Conservation (phyloP, 2,113 vertebrate species). For the Lagopus leucura region DNA sequence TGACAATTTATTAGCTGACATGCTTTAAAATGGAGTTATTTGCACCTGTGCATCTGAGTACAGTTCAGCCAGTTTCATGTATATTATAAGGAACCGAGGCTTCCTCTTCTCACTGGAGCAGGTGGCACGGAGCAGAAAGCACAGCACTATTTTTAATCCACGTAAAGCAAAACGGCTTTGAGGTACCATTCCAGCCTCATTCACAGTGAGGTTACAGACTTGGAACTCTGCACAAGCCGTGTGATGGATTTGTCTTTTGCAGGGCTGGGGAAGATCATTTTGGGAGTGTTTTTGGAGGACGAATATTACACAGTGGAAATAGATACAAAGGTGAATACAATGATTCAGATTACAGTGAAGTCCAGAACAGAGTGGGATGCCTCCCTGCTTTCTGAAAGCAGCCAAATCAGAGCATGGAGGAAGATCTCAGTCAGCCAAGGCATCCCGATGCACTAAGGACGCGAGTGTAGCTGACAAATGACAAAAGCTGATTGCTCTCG, state of each 20-base stretch:
- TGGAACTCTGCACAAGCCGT: background rate
- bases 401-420: background rate
- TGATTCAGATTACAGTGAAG: background rate
- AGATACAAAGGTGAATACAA: background rate
- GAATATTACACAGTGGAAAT: background rate
- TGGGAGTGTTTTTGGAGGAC: background rate
- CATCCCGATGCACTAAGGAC: background rate
- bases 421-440: background rate
- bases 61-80: slow-evolving; percentile 36
- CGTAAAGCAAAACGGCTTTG: background rate
- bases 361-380: background rate
- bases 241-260: background rate
- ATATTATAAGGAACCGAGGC: background rate
- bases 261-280: background rate
- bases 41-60: slow-evolving; percentile 41
- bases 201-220: background rate
- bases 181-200: background rate
- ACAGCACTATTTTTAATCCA: slow-evolving; percentile 23
- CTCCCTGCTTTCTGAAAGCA: background rate
- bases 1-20: background rate
- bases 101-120: slow-evolving; percentile 69
- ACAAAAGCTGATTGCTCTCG: background rate
- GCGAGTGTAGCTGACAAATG: background rate
- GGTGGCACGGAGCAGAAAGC: slow-evolving; percentile 25
- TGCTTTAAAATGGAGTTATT: background rate